Evolutionary conservation across 1,140 invertebrate genomes (phyloP), one percentile per base, ranked within the genome.

Genomic region (Drosophila funebris): DNA sequence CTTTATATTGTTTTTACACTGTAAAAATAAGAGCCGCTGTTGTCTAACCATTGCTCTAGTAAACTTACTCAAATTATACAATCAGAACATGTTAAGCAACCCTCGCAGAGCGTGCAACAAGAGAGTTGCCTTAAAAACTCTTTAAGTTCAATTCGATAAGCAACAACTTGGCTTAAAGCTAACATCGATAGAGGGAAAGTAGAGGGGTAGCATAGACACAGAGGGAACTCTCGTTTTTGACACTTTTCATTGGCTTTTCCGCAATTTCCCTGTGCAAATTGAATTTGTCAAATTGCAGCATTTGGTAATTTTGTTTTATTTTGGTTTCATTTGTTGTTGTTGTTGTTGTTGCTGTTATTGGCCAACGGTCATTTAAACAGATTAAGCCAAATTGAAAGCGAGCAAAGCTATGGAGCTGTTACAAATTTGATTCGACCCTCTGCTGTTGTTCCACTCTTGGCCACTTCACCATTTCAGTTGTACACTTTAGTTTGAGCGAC

Each of bases 381-480:
- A 82, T 87, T 87, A 78, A 78, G 53, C 46, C 72, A 81, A 87
- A 82, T 82, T 87, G 78, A 78, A 87, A 85, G 6, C 43, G 66
- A 57, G 33, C 50, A 69, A 70, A 83, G 76, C 60, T 60, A 72
- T 24, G 46, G 46, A 73, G 48, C 70, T 68, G 70, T 56, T 43
- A 62, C 53, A 63, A 69, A 73, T 73, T 69, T 73, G 18, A 56
- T 60, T 64, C 48, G 52, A 61, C 63, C 37, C 64, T 60, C 29
- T 8, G 37, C 37, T 36, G 31, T 31, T 43, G 11, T 20, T 20
- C 11, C 22, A 31, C 58, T 31, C 4, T 41, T 16, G 6, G 18
- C 6, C 20, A 44, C 46, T 57, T 39, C 31, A 37, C 16, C 14
- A 29, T 13, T n/a, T 16, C 20, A 20, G 5, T 36, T 16, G 1